phyloP scores from a whole-genome alignment of 2,113 vertebrate species.

The Lophura nycthemera region DNA sequence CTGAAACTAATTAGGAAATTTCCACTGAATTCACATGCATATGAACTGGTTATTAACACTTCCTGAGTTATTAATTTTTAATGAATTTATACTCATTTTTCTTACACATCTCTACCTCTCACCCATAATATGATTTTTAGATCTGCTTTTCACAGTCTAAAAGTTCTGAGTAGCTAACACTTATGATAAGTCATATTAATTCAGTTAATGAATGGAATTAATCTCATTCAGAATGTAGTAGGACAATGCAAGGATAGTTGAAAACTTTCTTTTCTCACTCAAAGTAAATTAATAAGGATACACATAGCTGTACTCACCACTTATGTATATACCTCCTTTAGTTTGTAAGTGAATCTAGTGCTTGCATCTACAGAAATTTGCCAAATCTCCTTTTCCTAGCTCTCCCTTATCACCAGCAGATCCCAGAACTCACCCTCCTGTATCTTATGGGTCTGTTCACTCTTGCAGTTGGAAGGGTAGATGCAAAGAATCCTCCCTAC shows the following conservation, averaged over 20 bases:
- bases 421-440: neutral
- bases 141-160: neutral
- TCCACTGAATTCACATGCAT: neutral
- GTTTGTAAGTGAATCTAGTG: neutral
- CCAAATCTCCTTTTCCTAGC: neutral
- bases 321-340: neutral
- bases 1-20: neutral
- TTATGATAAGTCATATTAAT: neutral
- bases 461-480: neutral
- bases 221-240: neutral
- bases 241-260: neutral
- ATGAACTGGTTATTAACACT: neutral
- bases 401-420: accelerated
- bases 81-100: neutral
- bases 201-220: neutral
- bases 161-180: neutral
- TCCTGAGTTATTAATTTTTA: neutral
- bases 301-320: neutral
- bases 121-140: neutral
- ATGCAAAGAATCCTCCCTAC: neutral
- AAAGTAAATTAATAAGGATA: neutral
- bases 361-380: neutral
- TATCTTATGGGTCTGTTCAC: neutral
- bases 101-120: neutral
- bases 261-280: neutral